Evolutionary conservation across 2,888 invertebrate genomes (phyloP), one percentile per base, ranked within the genome.

Genomic region (Therioaphis trifolii): DNA sequence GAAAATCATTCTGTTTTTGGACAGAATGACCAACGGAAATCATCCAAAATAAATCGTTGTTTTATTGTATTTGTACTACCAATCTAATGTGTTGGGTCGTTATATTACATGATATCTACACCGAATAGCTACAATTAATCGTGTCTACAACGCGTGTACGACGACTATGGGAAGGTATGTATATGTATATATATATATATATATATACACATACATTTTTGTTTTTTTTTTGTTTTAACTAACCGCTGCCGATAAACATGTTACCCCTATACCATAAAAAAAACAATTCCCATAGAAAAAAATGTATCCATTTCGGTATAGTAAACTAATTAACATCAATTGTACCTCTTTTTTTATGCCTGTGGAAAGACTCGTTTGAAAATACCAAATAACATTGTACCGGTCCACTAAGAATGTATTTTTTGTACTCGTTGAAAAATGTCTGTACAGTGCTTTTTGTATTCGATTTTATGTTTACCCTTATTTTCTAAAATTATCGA

Each of bases 291-390:
- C 78, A 43, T 69, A 43, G 68, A 79, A 79, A 79, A 77, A 40
- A 66, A 35, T 49, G 55, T 69, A 79, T 79, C 55, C 78, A 79
- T 79, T 79, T 69, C 55, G 68, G 55, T 79, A 79, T 69, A 55
- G 78, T 79, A 79, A 79, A 79, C 68, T 79, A 79, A 79, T 79
- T 79, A 79, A 79, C 78, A 79, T 79, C 78, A 79, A 79, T 79
- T 79, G 78, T 79, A 69, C 69, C 43, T 69, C 40, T 79, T 69
- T 79, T 79, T 79, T 55, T 40, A 69, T 79, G 78, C 69, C 78
- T 79, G 78, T 68, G 78, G 78, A 79, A 79, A 79, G 55, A 79
- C 78, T 79, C 78, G 69, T 79, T 79, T 69, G 68, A 69, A 69
- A 78, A 78, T 78, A 78, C 78, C 78, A 78, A 78, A 78, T 78